phyloP scores from a whole-genome alignment of 2,797 vertebrate genomes.

The Argentina silus region DNA sequence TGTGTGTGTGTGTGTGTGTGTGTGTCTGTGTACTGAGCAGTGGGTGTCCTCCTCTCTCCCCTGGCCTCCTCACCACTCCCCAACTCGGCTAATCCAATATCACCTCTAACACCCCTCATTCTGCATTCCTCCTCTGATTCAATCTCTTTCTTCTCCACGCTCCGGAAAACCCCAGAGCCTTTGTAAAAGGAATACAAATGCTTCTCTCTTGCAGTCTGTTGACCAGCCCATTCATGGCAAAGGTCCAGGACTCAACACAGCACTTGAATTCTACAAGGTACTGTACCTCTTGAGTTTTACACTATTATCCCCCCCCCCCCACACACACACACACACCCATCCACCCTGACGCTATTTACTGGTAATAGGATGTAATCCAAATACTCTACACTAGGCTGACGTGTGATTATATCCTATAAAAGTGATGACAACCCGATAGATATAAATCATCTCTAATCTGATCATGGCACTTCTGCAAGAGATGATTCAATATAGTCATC shows the following conservation, averaged over 20 bases:
- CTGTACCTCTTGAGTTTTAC: constrained; percentile 39
- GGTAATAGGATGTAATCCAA: constrained; percentile 17
- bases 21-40: not conserved
- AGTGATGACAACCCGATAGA: constrained; percentile 19
- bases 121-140: constrained; percentile 33
- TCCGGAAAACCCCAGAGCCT: constrained; percentile 27
- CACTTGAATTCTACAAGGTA: constrained; percentile 70
- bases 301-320: constrained; percentile 16
- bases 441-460: constrained; percentile 29
- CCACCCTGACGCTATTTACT: constrained; percentile 33
- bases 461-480: constrained; percentile 31
- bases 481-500: constrained; percentile 13
- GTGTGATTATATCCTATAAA: constrained; percentile 22
- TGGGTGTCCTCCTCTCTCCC: not conserved
- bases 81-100: constrained; percentile 22
- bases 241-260: constrained; percentile 65
- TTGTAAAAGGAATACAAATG: constrained; percentile 41
- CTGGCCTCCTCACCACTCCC: constrained; percentile 16
- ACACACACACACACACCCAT: constrained; percentile 9
- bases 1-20: not conserved
- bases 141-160: constrained; percentile 30
- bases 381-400: not conserved
- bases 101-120: constrained; percentile 21
- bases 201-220: constrained; percentile 68
- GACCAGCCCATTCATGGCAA: constrained; percentile 60